Evolutionary conservation across 2,113 vertebrate genomes (phyloP).

Genomic region (Nycticebus coucang): DNA sequence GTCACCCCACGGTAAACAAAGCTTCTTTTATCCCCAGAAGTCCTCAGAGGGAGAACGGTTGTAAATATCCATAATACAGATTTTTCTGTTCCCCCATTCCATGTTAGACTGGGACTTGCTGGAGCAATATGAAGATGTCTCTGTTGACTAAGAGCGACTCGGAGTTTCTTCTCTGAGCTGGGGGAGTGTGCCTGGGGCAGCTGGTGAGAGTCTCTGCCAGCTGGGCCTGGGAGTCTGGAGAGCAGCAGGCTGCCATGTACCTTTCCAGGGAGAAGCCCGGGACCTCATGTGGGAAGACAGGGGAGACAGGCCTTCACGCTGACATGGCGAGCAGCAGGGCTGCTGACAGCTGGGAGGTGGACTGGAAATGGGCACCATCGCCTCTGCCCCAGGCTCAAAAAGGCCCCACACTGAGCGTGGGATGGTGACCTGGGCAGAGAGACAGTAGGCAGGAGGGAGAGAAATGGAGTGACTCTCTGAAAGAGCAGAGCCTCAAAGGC

Average conservation of each 20-base stretch:
- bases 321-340: neutral
- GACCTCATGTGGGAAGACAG: neutral
- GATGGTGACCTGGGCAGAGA: neutral
- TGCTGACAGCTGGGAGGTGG: no score
- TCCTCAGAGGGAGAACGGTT: neutral
- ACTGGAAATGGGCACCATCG: neutral
- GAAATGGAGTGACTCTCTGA: neutral
- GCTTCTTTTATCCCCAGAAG: neutral
- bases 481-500: neutral
- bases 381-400: neutral
- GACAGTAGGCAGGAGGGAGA: neutral
- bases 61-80: neutral
- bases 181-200: neutral
- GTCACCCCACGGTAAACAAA: neutral
- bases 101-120: neutral
- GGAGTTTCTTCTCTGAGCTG: neutral
- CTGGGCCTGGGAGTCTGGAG: neutral
- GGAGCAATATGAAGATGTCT: neutral
- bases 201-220: neutral
- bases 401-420: neutral
- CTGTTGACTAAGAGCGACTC: neutral
- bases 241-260: neutral
- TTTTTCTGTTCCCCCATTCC: neutral
- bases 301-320: neutral
- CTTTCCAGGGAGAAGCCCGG: neutral